phyloP scores from a whole-genome alignment of 1,140 invertebrate genomes.

The Grapholita molesta region DNA sequence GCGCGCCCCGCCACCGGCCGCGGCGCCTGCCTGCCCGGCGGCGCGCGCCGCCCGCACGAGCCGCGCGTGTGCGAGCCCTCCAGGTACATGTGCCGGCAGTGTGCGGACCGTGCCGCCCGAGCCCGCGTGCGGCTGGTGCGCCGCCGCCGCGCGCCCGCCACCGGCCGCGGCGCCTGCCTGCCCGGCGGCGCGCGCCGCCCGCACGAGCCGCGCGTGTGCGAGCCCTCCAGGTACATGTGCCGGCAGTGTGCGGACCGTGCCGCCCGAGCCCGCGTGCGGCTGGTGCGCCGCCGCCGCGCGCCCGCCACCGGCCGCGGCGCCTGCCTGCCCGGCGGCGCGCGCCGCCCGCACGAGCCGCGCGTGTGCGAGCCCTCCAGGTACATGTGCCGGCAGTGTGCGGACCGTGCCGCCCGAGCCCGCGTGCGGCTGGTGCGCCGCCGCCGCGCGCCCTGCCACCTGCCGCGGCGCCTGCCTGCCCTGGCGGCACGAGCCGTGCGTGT shows the following conservation, averaged over 20 bases:
- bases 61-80: slow-evolving; percentile 42
- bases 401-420: too few species aligned
- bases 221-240: neutral
- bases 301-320: slow-evolving; percentile 60
- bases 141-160: slow-evolving; percentile 86
- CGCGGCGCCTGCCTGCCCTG: slow-evolving; percentile 51
- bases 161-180: slow-evolving; percentile 58
- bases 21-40: slow-evolving; percentile 73
- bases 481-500: too few species aligned
- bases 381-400: too few species aligned
- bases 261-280: too few species aligned
- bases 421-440: slow-evolving; percentile 98
- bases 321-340: slow-evolving; percentile 76
- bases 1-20: slow-evolving; percentile 79
- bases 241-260: too few species aligned
- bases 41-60: slow-evolving; percentile 44
- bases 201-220: too few species aligned
- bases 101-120: too few species aligned
- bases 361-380: too few species aligned
- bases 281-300: slow-evolving; percentile 96
- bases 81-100: neutral
- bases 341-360: slow-evolving; percentile 44
- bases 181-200: slow-evolving; percentile 73
- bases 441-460: slow-evolving; percentile 80
- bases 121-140: slow-evolving; percentile 99